Conservation (phyloP, 2,888 invertebrate genomes). For the Chrysotoxum bicinctum region DNA sequence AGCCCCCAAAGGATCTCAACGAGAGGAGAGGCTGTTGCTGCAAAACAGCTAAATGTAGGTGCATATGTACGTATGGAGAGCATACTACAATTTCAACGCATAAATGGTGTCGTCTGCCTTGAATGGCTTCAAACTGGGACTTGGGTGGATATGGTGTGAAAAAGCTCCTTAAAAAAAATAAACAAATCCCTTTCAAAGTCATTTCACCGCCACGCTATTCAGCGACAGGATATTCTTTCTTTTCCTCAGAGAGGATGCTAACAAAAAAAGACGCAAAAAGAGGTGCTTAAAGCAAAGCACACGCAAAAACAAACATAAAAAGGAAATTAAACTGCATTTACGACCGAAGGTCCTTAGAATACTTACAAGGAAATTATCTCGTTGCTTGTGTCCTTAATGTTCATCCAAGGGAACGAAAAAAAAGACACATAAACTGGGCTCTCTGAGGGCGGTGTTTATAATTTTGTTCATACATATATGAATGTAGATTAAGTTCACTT, state of each 20-base stretch:
- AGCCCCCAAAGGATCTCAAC: slow-evolving; percentile 11
- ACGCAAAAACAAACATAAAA: slow-evolving; percentile 40
- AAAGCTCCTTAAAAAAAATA: slow-evolving; percentile 37
- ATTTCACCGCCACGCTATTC: slow-evolving; percentile 29
- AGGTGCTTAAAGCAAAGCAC: slow-evolving; percentile 51
- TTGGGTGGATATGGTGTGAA: slow-evolving; percentile 41
- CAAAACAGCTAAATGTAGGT: background rate
- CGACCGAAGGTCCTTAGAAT: slow-evolving; percentile 66
- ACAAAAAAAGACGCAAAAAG: slow-evolving; percentile 22
- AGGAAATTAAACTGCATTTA: slow-evolving; percentile 68
- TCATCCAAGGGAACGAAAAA: slow-evolving; percentile 16
- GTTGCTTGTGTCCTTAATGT: slow-evolving; percentile 58
- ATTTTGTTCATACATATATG: background rate
- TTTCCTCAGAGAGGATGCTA: background rate
- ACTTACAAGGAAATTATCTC: slow-evolving; percentile 72
- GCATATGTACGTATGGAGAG: background rate
- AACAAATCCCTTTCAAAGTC: slow-evolving; percentile 45
- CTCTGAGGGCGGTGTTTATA: background rate
- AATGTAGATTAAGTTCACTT: background rate
- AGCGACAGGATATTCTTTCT: slow-evolving; percentile 22
- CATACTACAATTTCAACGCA: slow-evolving; percentile 40
- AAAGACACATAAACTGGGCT: background rate
- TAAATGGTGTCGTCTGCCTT: slow-evolving; percentile 48
- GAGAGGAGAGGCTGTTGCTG: slow-evolving; percentile 24
- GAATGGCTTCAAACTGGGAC: slow-evolving; percentile 42